A percentile compares a stretch with the other conserved stretches of the same genome.
Evolutionary conservation across 2,797 vertebrate species (phyloP).

Genomic region (Enteromius anoplus): DNA sequence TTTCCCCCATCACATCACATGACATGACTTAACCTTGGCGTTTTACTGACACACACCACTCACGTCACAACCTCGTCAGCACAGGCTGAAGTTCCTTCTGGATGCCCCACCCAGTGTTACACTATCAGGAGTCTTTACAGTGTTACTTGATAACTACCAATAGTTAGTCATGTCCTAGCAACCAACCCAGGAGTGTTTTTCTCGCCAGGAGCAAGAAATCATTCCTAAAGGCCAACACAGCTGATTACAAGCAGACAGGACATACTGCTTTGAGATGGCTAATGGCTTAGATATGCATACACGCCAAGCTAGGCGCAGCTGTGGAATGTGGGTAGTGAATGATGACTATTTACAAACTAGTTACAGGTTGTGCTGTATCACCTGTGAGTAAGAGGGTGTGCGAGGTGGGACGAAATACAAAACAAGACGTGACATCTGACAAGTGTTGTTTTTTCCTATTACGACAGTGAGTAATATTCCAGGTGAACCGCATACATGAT

Average conservation of each 20-base stretch:
- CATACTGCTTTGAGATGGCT: background rate
- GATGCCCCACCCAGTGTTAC: conserved; percentile 7
- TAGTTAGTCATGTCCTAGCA: conserved; percentile 38
- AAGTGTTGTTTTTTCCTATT: background rate
- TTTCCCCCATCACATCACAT: background rate
- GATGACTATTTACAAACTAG: conserved; percentile 5
- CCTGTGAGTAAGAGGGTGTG: conserved; percentile 27
- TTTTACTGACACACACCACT: conserved; percentile 18
- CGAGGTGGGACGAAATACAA: background rate
- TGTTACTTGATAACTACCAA: conserved; percentile 22
- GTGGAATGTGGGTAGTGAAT: conserved; percentile 41
- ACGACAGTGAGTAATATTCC: background rate
- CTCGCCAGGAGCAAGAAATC: background rate
- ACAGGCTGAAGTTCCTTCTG: conserved; percentile 7
- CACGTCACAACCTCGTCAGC: conserved; percentile 23
- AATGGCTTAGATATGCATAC: conserved; percentile 14
- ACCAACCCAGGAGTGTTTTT: background rate
- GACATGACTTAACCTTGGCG: conserved; percentile 1
- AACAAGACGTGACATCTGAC: background rate
- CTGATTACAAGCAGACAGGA: conserved; percentile 6
- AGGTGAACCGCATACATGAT: background rate
- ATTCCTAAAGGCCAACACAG: conserved; percentile 1
- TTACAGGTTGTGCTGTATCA: background rate
- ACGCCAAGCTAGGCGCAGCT: conserved; percentile 17
- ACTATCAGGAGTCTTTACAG: conserved; percentile 46